Conservation (phyloP, 2,888 invertebrate genomes). For the Chrysomela aeneicollis region DNA sequence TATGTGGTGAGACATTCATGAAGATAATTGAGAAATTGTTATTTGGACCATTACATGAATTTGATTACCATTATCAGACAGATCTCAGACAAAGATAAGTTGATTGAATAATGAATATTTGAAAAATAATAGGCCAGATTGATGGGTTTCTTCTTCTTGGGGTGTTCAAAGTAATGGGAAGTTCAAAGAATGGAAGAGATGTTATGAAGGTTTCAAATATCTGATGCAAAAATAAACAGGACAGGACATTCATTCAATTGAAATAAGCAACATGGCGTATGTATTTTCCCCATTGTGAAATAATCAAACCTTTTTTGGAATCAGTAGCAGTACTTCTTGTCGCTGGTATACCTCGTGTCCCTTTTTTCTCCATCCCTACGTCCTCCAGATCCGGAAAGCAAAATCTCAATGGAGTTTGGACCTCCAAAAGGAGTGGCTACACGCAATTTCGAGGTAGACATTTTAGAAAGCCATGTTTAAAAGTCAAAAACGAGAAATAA, state of each 20-base stretch:
- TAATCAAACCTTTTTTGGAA: conserved; percentile 74
- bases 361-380: conserved; percentile 80
- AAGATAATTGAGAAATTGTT: too few relatives aligned
- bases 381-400: conserved; percentile 52
- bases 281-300: neutral
- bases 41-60: too few relatives aligned
- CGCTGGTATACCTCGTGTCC: conserved; percentile 72
- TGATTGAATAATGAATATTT: too few relatives aligned
- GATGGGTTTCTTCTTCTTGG: too few relatives aligned
- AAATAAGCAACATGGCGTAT: neutral
- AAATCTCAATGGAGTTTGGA: conserved; percentile 66
- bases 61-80: too few relatives aligned
- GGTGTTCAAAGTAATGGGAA: too few relatives aligned
- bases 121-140: too few relatives aligned
- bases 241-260: neutral
- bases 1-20: too few relatives aligned
- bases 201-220: too few relatives aligned
- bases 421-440: conserved; percentile 78
- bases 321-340: conserved; percentile 77
- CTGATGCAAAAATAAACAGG: too few relatives aligned
- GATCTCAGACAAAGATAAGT: too few relatives aligned
- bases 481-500: conserved; percentile 66
- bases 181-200: too few relatives aligned
- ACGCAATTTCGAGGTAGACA: conserved; percentile 75
- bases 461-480: conserved; percentile 85